These are phyloP conservation scores for Gryllus longicercus DNA, from an alignment of 2,888 invertebrate genomes.

Conservation along the genomic window DNA sequence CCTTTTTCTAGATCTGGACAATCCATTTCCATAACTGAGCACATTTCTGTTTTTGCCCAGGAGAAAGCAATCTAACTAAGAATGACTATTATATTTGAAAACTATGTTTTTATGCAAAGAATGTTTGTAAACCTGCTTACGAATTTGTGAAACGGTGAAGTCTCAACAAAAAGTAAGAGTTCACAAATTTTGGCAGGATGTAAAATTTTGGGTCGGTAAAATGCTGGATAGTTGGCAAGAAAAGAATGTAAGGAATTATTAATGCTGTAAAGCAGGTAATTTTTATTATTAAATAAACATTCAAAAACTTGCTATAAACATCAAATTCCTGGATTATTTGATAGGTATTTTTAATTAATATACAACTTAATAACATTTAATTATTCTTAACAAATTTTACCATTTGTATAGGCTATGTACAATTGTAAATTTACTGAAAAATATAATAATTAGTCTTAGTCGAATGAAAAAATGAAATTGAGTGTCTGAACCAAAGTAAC, in stretches of 20 bases:
- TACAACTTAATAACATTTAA: constrained; percentile 28
- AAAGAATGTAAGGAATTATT: neutral
- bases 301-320: constrained; percentile 17
- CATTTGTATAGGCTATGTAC: constrained; percentile 19
- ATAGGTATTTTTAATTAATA: constrained; percentile 19
- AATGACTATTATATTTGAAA: too few species aligned
- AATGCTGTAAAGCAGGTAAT: neutral
- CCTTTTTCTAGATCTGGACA: too few species aligned
- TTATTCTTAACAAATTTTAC: constrained; percentile 29
- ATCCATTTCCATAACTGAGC: too few species aligned
- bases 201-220: neutral
- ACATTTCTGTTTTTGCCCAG: too few species aligned
- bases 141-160: too few species aligned
- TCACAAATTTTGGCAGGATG: too few species aligned
- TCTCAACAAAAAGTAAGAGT: too few species aligned
- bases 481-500: neutral
- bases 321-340: constrained; percentile 17
- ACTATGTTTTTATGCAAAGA: too few species aligned
- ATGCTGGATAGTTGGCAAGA: constrained; percentile 2
- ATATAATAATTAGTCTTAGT: constrained; percentile 17
- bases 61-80: too few species aligned
- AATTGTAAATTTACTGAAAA: constrained; percentile 4
- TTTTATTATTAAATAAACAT: constrained; percentile 17
- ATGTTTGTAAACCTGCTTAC: too few species aligned
- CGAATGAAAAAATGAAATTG: neutral